Conservation (phyloP, 2,888 invertebrate species). For the Hoplodrina ambigua region DNA sequence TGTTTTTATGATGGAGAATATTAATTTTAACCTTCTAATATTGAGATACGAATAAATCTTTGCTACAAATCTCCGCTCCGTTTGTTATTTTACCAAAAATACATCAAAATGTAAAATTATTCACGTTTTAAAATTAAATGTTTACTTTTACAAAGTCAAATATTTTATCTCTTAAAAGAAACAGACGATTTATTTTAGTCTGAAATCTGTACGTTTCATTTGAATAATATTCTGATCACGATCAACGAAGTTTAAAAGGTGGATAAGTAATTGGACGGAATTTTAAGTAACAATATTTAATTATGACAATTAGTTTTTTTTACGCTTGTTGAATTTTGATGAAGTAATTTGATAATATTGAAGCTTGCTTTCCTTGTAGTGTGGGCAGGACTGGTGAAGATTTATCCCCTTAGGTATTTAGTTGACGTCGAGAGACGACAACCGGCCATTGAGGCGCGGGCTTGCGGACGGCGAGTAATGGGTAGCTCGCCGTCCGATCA, state of each 20-base stretch:
- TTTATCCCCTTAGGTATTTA: not conserved
- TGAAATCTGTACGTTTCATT: conserved; percentile 26
- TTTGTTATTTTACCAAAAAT: not conserved
- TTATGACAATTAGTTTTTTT: conserved; percentile 52
- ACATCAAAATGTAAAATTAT: conserved; percentile 23
- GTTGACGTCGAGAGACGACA: too few species aligned
- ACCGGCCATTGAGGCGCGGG: too few species aligned
- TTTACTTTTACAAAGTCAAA: conserved; percentile 18
- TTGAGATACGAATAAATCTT: too few species aligned
- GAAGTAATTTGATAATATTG: conserved; percentile 1
- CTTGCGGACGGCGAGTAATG: too few species aligned
- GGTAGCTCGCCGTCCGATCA: too few species aligned
- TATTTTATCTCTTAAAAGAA: conserved; percentile 2
- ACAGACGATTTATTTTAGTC: conserved; percentile 10
- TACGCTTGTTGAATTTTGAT: conserved; percentile 50
- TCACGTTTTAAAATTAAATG: conserved; percentile 16
- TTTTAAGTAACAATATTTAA: conserved; percentile 58
- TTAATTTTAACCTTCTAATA: too few species aligned
- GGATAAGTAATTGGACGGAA: conserved; percentile 46
- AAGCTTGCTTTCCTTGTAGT: conserved; percentile 15
- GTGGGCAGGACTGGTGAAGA: not conserved
- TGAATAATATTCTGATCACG: conserved; percentile 52
- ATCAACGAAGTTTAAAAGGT: conserved; percentile 57
- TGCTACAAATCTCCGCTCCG: not conserved
- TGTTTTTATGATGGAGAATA: too few species aligned